These are phyloP conservation scores for Lynx canadensis DNA, from an alignment of 2,113 vertebrate species.

Conservation along the genomic window DNA sequence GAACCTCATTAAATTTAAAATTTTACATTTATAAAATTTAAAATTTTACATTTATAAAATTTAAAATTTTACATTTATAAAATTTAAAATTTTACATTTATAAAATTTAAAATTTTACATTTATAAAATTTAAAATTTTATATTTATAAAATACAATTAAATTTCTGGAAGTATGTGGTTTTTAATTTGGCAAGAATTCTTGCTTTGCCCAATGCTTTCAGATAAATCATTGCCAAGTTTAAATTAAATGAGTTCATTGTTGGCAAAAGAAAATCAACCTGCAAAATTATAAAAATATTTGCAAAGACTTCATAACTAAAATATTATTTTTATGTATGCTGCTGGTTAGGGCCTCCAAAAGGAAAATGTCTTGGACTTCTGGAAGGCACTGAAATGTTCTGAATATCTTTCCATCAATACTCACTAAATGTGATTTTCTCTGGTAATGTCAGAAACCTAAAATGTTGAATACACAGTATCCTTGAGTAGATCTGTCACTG, in stretches of 20 bases:
- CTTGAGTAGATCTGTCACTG: neutral
- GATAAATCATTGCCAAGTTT: constrained; percentile 23
- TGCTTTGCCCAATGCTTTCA: neutral
- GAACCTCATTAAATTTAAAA: neutral
- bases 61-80: neutral
- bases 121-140: too few species aligned
- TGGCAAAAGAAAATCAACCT: neutral
- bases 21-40: neutral
- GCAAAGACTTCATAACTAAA: neutral
- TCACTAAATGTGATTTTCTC: neutral
- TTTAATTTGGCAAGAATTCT: neutral
- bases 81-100: too few species aligned
- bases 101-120: too few species aligned
- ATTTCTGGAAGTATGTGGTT: neutral
- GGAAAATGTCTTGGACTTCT: neutral
- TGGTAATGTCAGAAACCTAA: neutral
- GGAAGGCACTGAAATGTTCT: neutral
- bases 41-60: too few species aligned
- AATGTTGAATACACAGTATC: neutral
- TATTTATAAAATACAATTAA: neutral
- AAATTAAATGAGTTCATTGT: neutral
- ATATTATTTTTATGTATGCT: neutral
- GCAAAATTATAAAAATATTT: neutral
- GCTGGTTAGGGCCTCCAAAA: neutral
- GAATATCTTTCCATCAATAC: neutral